Percentiles rank a stretch among this genome's conserved stretches.
Conservation (phyloP, 1,140 invertebrate species). For the Platyura marginata region DNA sequence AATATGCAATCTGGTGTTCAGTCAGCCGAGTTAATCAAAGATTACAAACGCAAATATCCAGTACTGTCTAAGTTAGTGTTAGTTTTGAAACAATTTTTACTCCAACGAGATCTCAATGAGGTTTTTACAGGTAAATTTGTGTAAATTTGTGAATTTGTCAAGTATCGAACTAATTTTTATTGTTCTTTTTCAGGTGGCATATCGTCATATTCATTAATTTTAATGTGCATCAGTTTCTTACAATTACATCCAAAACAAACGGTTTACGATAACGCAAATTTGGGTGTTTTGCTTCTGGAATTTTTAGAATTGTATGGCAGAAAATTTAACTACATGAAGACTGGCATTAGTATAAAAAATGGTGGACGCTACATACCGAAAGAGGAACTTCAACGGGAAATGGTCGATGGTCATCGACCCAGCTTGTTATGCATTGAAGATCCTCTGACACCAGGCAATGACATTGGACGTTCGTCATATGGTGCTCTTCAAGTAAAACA, state of each 20-base stretch:
- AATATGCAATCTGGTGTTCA: constrained; percentile 93
- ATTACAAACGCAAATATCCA: constrained; percentile 61
- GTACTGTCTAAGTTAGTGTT: constrained; percentile 83
- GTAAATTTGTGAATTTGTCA: not conserved
- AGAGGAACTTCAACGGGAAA: constrained; percentile 79
- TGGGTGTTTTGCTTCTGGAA: constrained; percentile 88
- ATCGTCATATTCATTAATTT: constrained; percentile 94
- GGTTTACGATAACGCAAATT: constrained; percentile 45
- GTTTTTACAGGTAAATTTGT: constrained; percentile 61
- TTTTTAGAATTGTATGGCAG: constrained; percentile 95
- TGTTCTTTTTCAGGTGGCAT: constrained; percentile 54
- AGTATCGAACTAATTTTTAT: not conserved
- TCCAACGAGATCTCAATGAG: constrained; percentile 95
- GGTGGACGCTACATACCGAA: constrained; percentile 89
- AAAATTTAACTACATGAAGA: constrained; percentile 92
- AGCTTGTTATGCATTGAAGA: constrained; percentile 94
- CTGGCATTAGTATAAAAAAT: constrained; percentile 40
- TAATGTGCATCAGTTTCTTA: constrained; percentile 96
- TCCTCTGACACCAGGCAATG: constrained; percentile 85
- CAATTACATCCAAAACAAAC: constrained; percentile 49
- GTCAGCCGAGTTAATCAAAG: constrained; percentile 87
- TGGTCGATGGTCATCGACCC: constrained; percentile 83
- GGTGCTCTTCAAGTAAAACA: constrained; percentile 77
- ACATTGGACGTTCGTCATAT: constrained; percentile 94
- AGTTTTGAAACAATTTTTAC: constrained; percentile 93